phyloP scores from a whole-genome alignment of 1,140 invertebrate species.

The Lerema accius region DNA sequence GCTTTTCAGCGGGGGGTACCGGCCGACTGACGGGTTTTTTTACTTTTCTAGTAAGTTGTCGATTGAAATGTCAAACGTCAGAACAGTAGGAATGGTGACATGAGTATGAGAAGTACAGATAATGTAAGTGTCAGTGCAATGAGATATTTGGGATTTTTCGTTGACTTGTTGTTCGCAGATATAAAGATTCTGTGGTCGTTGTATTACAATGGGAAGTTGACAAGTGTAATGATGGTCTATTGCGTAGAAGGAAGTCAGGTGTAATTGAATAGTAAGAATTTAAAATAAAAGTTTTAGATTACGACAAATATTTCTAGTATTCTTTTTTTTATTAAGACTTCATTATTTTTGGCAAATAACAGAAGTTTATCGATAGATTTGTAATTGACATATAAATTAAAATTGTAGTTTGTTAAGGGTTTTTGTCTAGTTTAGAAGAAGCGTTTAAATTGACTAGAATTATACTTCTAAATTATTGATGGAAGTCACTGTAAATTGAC shows the following conservation, averaged over 20 bases:
- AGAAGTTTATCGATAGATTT: too few relatives aligned
- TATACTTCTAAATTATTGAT: too few relatives aligned
- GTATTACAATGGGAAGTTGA: constrained; percentile 25
- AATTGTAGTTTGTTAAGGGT: too few relatives aligned
- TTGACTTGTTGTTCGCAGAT: constrained; percentile 26
- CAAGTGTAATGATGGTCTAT: constrained; percentile 30
- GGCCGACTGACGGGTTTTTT: constrained; percentile 58
- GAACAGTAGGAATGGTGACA: constrained; percentile 34
- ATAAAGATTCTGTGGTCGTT: constrained; percentile 45
- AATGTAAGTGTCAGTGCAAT: constrained; percentile 46
- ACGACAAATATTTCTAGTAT: too few relatives aligned
- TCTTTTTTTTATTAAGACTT: too few relatives aligned
- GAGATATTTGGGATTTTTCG: constrained; percentile 34
- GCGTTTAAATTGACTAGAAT: too few relatives aligned
- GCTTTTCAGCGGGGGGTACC: constrained; percentile 63
- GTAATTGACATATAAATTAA: too few relatives aligned
- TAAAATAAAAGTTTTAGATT: too few relatives aligned
- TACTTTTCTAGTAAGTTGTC: constrained; percentile 62
- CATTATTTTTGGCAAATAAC: too few relatives aligned
- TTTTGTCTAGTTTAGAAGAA: too few relatives aligned
- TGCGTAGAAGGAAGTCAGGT: constrained; percentile 7
- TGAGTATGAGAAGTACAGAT: constrained; percentile 48
- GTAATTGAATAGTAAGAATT: too few relatives aligned
- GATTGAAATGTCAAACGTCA: constrained; percentile 56
- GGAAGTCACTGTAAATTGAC: too few relatives aligned